A percentile compares a stretch with the other conserved stretches of the same genome.
These are phyloP conservation scores for Siniperca chuatsi DNA, from an alignment of 2,113 vertebrate species.

Conservation along the genomic window DNA sequence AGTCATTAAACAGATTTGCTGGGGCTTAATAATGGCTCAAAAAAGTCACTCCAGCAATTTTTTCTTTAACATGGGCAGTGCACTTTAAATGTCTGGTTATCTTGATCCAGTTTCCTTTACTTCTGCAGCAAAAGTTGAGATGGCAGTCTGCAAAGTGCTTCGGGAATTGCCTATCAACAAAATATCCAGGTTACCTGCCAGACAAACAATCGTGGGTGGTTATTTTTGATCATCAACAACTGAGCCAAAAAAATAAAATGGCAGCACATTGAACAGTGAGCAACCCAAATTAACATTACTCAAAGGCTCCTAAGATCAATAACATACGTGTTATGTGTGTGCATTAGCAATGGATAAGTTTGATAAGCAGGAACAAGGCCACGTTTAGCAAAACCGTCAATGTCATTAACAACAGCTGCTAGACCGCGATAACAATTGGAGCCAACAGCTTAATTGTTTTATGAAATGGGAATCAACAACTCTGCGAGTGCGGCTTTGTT, in stretches of 20 bases:
- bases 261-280: not conserved
- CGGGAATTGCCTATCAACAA: slow-evolving; percentile 5
- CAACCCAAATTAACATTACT: not conserved
- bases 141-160: slow-evolving; percentile 39
- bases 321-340: not conserved
- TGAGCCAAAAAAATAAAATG: not conserved
- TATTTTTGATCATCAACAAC: not conserved
- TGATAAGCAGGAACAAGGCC: not conserved
- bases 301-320: not conserved
- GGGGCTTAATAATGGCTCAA: slow-evolving; percentile 35
- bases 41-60: not conserved
- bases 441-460: not conserved
- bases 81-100: slow-evolving; percentile 4
- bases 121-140: slow-evolving; percentile 26
- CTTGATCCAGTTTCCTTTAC: slow-evolving; percentile 19
- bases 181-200: slow-evolving; percentile 57
- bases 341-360: not conserved
- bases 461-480: not conserved
- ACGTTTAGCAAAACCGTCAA: not conserved
- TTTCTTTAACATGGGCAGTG: slow-evolving; percentile 1
- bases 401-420: not conserved
- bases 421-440: not conserved
- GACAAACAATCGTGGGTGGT: not conserved
- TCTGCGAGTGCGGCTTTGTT: slow-evolving; percentile 7
- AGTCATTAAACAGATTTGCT: slow-evolving; percentile 14